Evolutionary conservation across 2,888 invertebrate genomes (phyloP).

Genomic region (Eueremaeus valkanovi): DNA sequence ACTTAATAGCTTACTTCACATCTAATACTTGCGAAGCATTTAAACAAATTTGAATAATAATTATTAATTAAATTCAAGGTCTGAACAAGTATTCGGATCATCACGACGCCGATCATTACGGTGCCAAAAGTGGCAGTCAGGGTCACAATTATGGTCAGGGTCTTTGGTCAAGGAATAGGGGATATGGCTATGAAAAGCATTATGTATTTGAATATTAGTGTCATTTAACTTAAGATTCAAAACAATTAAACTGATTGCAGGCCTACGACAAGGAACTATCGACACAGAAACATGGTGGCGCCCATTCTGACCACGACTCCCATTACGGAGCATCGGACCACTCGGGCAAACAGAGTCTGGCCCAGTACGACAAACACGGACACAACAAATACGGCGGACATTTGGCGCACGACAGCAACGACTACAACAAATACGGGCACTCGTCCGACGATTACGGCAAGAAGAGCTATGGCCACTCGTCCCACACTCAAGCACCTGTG

Average conservation of each 20-base stretch:
- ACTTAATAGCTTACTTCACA: neutral
- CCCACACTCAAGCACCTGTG: neutral
- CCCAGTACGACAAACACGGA: slow-evolving; percentile 27
- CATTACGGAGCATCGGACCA: slow-evolving; percentile 36
- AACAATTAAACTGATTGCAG: neutral
- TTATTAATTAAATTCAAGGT: slow-evolving; percentile 20
- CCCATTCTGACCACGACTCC: slow-evolving; percentile 27
- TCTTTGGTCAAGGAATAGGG: slow-evolving; percentile 38
- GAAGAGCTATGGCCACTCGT: neutral
- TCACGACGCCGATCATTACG: slow-evolving; percentile 30
- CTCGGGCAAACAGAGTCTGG: neutral
- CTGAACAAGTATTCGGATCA: slow-evolving; percentile 36
- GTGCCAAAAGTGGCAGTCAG: slow-evolving; percentile 35
- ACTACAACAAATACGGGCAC: slow-evolving; percentile 38
- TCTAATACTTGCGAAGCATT: neutral
- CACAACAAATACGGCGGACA: slow-evolving; percentile 37
- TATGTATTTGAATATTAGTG: neutral
- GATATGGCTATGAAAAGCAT: slow-evolving; percentile 43
- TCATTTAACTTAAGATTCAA: neutral
- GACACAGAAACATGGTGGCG: slow-evolving; percentile 19
- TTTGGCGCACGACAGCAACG: slow-evolving; percentile 14
- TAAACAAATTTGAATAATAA: neutral
- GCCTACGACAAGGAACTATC: slow-evolving; percentile 40
- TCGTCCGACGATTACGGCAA: slow-evolving; percentile 26
- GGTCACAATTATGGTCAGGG: slow-evolving; percentile 37